phyloP scores from a whole-genome alignment of 2,888 invertebrate genomes.

The Noctua fimbriata region DNA sequence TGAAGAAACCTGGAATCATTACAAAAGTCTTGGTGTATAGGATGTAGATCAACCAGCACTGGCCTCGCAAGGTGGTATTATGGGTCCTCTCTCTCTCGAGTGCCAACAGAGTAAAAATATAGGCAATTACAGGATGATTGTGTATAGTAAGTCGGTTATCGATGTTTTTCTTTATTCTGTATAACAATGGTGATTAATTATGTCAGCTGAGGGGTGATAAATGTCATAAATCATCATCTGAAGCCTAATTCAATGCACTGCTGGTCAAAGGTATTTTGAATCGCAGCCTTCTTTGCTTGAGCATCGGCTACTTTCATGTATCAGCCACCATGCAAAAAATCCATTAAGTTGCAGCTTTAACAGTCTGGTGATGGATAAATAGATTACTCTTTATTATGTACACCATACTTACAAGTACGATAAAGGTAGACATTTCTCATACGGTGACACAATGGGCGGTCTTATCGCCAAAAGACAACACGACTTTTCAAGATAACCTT shows the following conservation, averaged over 20 bases:
- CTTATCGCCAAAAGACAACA: neutral
- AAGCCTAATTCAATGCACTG: neutral
- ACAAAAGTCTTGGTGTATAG: neutral
- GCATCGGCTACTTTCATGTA: neutral
- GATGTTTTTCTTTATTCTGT: neutral
- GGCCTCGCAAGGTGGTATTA: neutral
- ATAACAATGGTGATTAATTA: neutral
- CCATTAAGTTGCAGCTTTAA: neutral
- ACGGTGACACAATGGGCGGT: neutral
- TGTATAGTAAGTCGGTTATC: neutral
- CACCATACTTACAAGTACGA: neutral
- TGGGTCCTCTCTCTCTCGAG: neutral
- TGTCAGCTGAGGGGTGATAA: neutral
- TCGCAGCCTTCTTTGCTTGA: neutral
- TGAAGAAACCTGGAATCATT: slow-evolving; percentile 76
- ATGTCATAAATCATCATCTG: neutral
- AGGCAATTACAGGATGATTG: neutral
- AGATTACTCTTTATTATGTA: neutral
- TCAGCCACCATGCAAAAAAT: neutral
- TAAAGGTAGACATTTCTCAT: neutral
- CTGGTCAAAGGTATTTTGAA: neutral
- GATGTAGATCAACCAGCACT: neutral
- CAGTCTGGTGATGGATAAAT: neutral
- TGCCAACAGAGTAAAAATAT: neutral
- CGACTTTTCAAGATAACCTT: neutral